A percentile compares a stretch with the other conserved stretches of the same genome.
Conservation (phyloP, 2,888 invertebrate species). For the Acronicta psi region DNA sequence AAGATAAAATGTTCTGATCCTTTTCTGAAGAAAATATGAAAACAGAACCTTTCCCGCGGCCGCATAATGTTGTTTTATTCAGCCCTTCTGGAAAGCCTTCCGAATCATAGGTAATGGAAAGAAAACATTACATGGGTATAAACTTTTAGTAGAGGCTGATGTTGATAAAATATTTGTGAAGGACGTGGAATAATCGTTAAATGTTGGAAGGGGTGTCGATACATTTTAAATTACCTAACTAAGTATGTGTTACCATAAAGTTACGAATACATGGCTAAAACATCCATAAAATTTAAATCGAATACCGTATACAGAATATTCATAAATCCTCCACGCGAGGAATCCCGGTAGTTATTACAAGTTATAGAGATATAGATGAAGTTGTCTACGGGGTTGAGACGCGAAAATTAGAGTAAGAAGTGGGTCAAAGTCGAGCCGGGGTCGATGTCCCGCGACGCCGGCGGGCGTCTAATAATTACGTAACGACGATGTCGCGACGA, state of each 20-base stretch:
- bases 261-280: too few species aligned
- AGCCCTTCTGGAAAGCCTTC: constrained; percentile 64
- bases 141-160: constrained; percentile 61
- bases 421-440: constrained; percentile 86
- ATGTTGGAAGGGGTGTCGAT: constrained; percentile 25
- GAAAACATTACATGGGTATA: constrained; percentile 70
- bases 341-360: constrained; percentile 47
- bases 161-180: constrained; percentile 51
- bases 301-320: constrained; percentile 10
- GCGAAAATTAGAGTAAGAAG: constrained; percentile 86
- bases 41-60: constrained; percentile 54
- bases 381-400: constrained; percentile 78
- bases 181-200: constrained; percentile 24
- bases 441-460: constrained; percentile 77
- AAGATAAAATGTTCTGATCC: constrained; percentile 54
- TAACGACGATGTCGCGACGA: constrained; percentile 77
- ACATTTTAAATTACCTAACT: constrained; percentile 38
- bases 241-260: too few species aligned
- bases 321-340: constrained; percentile 4
- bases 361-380: constrained; percentile 67
- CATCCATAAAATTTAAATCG: constrained; percentile 9
- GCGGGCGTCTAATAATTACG: constrained; percentile 83
- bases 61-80: constrained; percentile 69
- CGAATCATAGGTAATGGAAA: constrained; percentile 78
- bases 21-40: constrained; percentile 60